phyloP scores from a whole-genome alignment of 2,113 vertebrate species.

The Polypterus bichir region DNA sequence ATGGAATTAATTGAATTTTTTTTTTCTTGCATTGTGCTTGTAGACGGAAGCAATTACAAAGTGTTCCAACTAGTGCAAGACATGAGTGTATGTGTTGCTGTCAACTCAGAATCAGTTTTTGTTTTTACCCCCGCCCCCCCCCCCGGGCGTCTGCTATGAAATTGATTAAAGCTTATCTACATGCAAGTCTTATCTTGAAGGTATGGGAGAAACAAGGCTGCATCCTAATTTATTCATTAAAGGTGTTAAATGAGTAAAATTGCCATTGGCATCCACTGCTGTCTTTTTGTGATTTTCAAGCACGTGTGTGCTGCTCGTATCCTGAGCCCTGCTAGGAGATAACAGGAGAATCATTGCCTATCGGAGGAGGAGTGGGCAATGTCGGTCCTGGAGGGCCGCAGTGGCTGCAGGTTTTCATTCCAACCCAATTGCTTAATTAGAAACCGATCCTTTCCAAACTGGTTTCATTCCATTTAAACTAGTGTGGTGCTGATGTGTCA shows the following conservation, averaged over 20 bases:
- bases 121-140: too few species aligned
- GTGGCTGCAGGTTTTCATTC: too few species aligned
- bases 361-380: too few species aligned
- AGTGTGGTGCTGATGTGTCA: too few species aligned
- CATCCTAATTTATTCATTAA: conserved; percentile 51
- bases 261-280: conserved; percentile 17
- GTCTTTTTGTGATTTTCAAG: not conserved
- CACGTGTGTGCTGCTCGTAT: too few species aligned
- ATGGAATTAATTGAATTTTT: too few species aligned
- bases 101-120: conserved; percentile 32
- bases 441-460: too few species aligned
- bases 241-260: conserved; percentile 35
- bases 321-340: too few species aligned
- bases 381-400: too few species aligned
- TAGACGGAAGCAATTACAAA: conserved; percentile 26
- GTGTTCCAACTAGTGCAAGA: conserved; percentile 13
- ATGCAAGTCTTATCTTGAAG: conserved; percentile 37
- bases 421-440: too few species aligned
- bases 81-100: conserved; percentile 14
- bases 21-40: not conserved
- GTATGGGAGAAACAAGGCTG: conserved; percentile 27
- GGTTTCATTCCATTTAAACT: too few species aligned
- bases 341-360: too few species aligned
- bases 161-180: conserved; percentile 39
- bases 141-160: conserved; percentile 27